Evolutionary conservation across 2,797 vertebrate genomes (phyloP), one percentile per base, ranked within the genome.

Genomic region (Menidia menidia): DNA sequence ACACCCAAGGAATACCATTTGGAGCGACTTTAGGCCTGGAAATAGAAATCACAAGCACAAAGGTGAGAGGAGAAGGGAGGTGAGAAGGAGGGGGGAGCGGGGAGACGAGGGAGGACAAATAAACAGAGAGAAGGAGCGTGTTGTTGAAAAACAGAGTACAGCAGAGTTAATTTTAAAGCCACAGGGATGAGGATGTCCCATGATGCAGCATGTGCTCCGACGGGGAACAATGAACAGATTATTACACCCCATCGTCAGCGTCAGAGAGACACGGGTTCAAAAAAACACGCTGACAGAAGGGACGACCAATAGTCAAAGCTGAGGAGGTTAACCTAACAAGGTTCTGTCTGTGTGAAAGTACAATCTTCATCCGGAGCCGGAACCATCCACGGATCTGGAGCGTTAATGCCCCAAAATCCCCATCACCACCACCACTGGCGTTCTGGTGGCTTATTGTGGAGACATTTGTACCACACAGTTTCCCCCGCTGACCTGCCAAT

Each of bases 151-250:
- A 11, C 19, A 31, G 56, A 43, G 8, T 66, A 60, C 25, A 55
- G 39, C 53, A 63, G 44, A 48, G 50, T 31, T 33, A 67, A 32
- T 47, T 62, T 16, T 56, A 47, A 57, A 19, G 85, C 83, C 5
- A 6, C 1, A 4, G 71, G 75, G 48, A 32, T 45, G 39, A 41
- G 59, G 16, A 68, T 4, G 7, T 85, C 86, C 60, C 75, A 84
- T 89, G 89, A 89, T 87, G 83, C 71, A 86, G 71, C 81, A 70
- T 78, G 83, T 79, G 86, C 47, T 63, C 15, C 71, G 4, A 15
- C 61, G 32, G 43, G 6, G 33, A 79, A 87, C 87, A 88, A 80
- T 48, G 55, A 70, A 16, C 64, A 6, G 55, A 73, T 60, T 78
- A 61, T 75, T 63, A 54, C 31, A 60, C 69, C 77, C 15, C 18